Evolutionary conservation across 2,888 invertebrate species (phyloP), one percentile per base, ranked within the genome.

Genomic region (Tetramorium bicarinatum): DNA sequence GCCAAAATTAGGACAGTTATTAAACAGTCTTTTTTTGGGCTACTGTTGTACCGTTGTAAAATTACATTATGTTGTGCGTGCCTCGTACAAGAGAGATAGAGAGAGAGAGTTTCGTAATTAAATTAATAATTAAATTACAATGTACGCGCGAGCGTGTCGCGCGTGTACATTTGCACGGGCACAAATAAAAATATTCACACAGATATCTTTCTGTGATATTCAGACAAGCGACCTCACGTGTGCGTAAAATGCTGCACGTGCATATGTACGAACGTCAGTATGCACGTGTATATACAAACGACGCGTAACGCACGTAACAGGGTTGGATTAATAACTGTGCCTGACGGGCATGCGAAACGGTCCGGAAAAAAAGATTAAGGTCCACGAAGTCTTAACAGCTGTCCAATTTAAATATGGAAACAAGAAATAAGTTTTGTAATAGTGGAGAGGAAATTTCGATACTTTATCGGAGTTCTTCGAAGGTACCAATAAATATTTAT

Each of bases 61-160:
- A 77, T 77, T 54, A 44, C n/a, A 44, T 56, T 67, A 77, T 34
- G 29, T 67, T 18, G 56, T 44, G 29, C 64, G 64, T 75, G 29
- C 1, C 34, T 3, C n/a, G 7, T 29, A 18, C 6, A 38, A 38
- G 29, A 34, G 4, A 34, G 29, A 29, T 25, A 29, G 29, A 29
- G 29, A 34, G 29, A 34, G 29, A 34, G 29, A 34, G 29, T 15
- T 44, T 77, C 67, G 41, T 77, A 66, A 77, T 66, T 64, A 76
- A 76, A 76, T 76, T 77, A 77, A 77, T 67, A 66, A 77, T 56
- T 56, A 77, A 67, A 66, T 77, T 77, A 67, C 56, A 77, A 67
- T 56, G 44, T 67, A 56, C 7, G 44, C 29, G 18, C 25, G 18
- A 76, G 18, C 34, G 25, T 64, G 52, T 76, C 18, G 38, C 64